A percentile compares a stretch with the other conserved stretches of the same genome.
Conservation (phyloP, 2,113 vertebrate genomes). For the Macaca nemestrina region DNA sequence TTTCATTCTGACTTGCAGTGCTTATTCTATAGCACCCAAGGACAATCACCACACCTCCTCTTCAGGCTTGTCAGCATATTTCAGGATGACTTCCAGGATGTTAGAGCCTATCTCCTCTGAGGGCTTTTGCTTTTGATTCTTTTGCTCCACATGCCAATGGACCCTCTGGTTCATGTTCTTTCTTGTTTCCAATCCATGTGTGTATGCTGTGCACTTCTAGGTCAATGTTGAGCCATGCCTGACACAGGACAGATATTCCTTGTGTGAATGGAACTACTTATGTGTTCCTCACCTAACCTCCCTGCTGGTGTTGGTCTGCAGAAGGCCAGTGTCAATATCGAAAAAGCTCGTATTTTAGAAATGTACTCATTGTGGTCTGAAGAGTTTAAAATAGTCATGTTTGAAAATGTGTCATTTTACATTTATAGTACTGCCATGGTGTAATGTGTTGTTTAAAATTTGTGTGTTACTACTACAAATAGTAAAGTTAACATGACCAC, state of each 20-base stretch:
- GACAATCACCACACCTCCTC: not conserved
- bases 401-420: not conserved
- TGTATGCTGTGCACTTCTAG: not conserved
- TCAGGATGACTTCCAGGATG: not conserved
- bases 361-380: not conserved
- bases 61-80: not conserved
- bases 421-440: not conserved
- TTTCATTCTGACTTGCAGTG: not conserved
- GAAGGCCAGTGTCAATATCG: not conserved
- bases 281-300: not conserved
- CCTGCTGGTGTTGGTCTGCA: not conserved
- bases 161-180: not conserved
- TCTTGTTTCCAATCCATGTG: not conserved
- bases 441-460: not conserved
- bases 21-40: not conserved
- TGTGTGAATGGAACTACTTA: not conserved
- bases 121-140: not conserved
- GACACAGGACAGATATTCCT: not conserved
- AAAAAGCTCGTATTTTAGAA: not conserved
- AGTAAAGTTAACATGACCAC: not conserved
- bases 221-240: not conserved
- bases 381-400: not conserved
- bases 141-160: not conserved
- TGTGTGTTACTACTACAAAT: not conserved
- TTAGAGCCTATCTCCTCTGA: not conserved